Evolutionary conservation across 2,113 vertebrate species (phyloP).

Genomic region (Percopsis transmontana): DNA sequence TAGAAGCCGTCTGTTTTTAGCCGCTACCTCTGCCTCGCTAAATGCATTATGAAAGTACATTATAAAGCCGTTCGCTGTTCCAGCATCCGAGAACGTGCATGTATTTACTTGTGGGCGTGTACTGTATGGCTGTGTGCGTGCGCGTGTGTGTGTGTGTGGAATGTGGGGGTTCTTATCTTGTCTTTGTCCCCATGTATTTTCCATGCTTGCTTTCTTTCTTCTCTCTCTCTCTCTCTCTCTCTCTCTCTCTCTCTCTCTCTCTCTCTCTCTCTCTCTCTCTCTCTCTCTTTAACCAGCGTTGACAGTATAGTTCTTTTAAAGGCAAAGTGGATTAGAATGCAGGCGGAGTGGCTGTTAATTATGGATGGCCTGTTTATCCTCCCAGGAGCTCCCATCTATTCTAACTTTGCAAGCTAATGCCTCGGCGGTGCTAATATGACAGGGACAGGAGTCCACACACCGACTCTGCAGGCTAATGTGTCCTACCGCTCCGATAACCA

Average conservation of each 20-base stretch:
- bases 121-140: neutral
- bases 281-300: slow-evolving; percentile 42
- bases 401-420: slow-evolving; percentile 44
- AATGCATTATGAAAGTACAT: slow-evolving; percentile 36
- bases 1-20: slow-evolving; percentile 14
- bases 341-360: slow-evolving; percentile 68
- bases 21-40: slow-evolving; percentile 32
- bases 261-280: slow-evolving; percentile 13
- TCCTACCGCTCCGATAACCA: slow-evolving; percentile 7
- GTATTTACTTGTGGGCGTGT: neutral
- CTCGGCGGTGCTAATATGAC: slow-evolving; percentile 48
- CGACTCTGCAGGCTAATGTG: slow-evolving; percentile 30
- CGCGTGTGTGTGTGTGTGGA: neutral
- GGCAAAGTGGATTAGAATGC: slow-evolving; percentile 64
- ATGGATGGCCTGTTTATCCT: slow-evolving; percentile 73
- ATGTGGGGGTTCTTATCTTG: slow-evolving; percentile 15
- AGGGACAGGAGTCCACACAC: slow-evolving; percentile 42
- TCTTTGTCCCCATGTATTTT: neutral
- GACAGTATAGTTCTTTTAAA: slow-evolving; percentile 70
- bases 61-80: slow-evolving; percentile 44
- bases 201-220: slow-evolving; percentile 15
- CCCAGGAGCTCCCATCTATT: slow-evolving; percentile 64
- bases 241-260: slow-evolving; percentile 5
- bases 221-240: slow-evolving; percentile 23
- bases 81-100: neutral